phyloP scores from a whole-genome alignment of 2,797 vertebrate genomes.

The Siniperca undulata region DNA sequence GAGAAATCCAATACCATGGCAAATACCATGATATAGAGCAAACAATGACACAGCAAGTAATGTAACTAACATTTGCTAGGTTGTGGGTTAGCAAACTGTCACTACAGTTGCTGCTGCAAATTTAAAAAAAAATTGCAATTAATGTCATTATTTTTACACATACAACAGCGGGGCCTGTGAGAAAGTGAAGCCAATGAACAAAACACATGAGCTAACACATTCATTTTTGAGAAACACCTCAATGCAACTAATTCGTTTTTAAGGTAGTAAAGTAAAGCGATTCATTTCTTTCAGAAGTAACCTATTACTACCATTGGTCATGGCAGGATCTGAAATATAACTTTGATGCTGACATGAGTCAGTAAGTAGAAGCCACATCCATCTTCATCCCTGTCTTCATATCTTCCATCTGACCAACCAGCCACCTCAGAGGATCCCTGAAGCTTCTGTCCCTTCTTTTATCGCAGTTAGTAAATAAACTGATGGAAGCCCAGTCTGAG shows the following conservation, averaged over 20 bases:
- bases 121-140: not conserved
- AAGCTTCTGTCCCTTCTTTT: slow-evolving; percentile 3
- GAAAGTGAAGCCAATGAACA: not conserved
- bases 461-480: slow-evolving; percentile 38
- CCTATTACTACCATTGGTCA: not conserved
- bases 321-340: slow-evolving; percentile 22
- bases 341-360: slow-evolving; percentile 31
- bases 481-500: slow-evolving; percentile 26
- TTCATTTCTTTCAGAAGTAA: not conserved
- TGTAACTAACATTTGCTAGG: too few species aligned
- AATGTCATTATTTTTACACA: not conserved
- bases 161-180: not conserved
- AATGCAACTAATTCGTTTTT: not conserved
- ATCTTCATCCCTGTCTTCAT: slow-evolving; percentile 52
- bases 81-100: too few species aligned
- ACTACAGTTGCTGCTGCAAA: too few species aligned
- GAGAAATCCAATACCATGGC: too few species aligned
- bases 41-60: too few species aligned
- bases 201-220: not conserved
- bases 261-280: not conserved
- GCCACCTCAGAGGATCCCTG: slow-evolving; percentile 28
- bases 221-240: not conserved
- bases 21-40: too few species aligned
- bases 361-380: slow-evolving; percentile 31
- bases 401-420: slow-evolving; percentile 61